A percentile compares a stretch with the other conserved stretches of the same genome.
These are phyloP conservation scores for Pissodes strobi DNA, from an alignment of 1,140 invertebrate genomes.

Conservation along the genomic window DNA sequence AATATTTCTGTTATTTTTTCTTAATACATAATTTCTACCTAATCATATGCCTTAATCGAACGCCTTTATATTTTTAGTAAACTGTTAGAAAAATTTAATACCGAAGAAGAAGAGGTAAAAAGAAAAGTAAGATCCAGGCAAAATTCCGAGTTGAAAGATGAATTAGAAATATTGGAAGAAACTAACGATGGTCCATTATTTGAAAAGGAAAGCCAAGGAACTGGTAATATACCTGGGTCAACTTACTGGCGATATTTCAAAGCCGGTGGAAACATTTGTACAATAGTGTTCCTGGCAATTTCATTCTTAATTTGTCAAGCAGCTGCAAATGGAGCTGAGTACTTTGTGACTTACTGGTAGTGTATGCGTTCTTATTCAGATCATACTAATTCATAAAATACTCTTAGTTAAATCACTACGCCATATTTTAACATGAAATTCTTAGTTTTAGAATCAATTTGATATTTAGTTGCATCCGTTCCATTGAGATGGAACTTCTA, in stretches of 20 bases:
- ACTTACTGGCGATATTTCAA: conserved; percentile 68
- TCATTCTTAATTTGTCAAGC: conserved; percentile 65
- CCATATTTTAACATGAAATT: too few species aligned
- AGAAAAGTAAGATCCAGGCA: conserved; percentile 53
- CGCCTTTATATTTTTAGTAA: conserved; percentile 47
- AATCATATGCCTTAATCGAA: too few species aligned
- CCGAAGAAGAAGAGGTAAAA: conserved; percentile 52
- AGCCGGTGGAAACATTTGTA: conserved; percentile 61
- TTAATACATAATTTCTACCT: too few species aligned
- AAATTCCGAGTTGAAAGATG: conserved; percentile 56
- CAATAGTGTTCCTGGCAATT: conserved; percentile 59
- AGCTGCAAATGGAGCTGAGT: conserved; percentile 68
- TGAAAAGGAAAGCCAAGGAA: conserved; percentile 51
- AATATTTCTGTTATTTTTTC: too few species aligned
- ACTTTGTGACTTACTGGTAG: conserved; percentile 71
- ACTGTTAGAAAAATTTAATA: conserved; percentile 50
- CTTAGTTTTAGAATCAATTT: too few species aligned
- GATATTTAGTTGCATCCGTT: too few species aligned
- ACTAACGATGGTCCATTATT: conserved; percentile 45
- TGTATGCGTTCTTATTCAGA: too few species aligned
- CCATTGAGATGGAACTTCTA: too few species aligned
- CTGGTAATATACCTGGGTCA: conserved; percentile 62
- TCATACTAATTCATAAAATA: too few species aligned
- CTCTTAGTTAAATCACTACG: too few species aligned
- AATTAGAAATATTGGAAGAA: conserved; percentile 27